A percentile compares a stretch with the other conserved stretches of the same genome.
Evolutionary conservation across 2,888 invertebrate genomes (phyloP).

Genomic region (Eucera pruinosa): DNA sequence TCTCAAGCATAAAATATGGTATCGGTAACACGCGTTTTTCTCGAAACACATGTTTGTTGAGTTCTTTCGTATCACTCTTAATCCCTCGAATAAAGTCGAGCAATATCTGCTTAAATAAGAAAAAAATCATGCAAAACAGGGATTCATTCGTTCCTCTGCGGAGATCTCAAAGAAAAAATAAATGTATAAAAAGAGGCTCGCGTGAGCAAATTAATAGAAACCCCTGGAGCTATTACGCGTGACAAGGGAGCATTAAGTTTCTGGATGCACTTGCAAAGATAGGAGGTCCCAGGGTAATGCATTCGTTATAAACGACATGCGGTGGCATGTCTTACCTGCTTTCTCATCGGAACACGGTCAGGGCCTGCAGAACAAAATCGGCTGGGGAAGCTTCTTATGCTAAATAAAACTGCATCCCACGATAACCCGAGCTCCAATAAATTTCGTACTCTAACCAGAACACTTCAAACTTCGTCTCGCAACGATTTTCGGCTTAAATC

Average conservation of each 20-base stretch:
- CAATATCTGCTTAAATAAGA: too few species aligned
- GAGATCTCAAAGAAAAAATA: too few species aligned
- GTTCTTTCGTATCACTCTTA: too few species aligned
- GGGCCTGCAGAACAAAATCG: constrained; percentile 41
- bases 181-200: constrained; percentile 23
- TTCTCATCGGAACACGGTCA: constrained; percentile 29
- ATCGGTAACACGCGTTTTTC: too few species aligned
- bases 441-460: constrained; percentile 6
- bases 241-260: constrained; percentile 50
- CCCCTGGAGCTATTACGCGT: constrained; percentile 38
- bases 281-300: constrained; percentile 32
- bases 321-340: constrained; percentile 40
- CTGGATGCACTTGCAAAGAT: constrained; percentile 51
- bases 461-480: not conserved
- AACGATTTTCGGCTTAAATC: constrained; percentile 5
- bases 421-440: constrained; percentile 9
- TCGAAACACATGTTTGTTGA: too few species aligned
- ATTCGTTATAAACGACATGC: constrained; percentile 52
- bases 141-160: too few species aligned
- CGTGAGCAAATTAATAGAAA: constrained; percentile 53
- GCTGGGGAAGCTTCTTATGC: constrained; percentile 16
- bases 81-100: too few species aligned
- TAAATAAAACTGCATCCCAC: constrained; percentile 22
- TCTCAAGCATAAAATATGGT: too few species aligned
- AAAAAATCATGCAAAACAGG: too few species aligned